Conservation (phyloP, 2,113 vertebrate species). For the Sisor rabdophorus region DNA sequence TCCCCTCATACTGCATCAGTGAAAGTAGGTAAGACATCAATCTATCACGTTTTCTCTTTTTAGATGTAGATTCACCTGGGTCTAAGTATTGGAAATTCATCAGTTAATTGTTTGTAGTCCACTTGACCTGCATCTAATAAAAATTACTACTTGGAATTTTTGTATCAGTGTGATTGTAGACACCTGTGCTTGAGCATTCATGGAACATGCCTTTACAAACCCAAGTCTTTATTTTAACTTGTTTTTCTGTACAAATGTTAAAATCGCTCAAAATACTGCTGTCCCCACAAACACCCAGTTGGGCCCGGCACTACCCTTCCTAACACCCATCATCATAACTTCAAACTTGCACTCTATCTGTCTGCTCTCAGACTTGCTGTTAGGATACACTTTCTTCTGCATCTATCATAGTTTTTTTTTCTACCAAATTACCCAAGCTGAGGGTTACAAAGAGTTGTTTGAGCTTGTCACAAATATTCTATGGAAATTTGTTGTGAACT, state of each 20-base stretch:
- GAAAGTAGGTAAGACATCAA: conserved; percentile 59
- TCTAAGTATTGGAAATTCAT: conserved; percentile 43
- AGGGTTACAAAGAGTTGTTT: background rate
- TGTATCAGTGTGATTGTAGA: background rate
- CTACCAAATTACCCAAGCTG: background rate
- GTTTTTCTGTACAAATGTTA: background rate
- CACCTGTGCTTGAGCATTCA: background rate
- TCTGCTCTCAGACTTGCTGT: background rate
- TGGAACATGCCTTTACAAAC: background rate
- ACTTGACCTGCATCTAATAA: conserved; percentile 35
- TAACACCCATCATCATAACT: background rate
- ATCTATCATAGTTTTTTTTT: background rate
- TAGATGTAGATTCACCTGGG: conserved; percentile 51
- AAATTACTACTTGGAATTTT: background rate
- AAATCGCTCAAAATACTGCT: background rate
- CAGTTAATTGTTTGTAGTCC: conserved; percentile 36
- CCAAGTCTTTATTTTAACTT: background rate
- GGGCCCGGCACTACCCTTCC: background rate
- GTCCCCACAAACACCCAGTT: background rate
- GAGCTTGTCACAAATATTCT: background rate
- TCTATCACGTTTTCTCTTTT: conserved; percentile 50
- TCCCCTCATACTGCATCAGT: conserved; percentile 57
- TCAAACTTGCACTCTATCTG: background rate
- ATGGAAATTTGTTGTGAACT: background rate
- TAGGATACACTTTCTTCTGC: background rate